A percentile compares a stretch with the other conserved stretches of the same genome.
These are phyloP conservation scores for Pollicipes pollicipes DNA, from an alignment of 1,140 invertebrate genomes.

Conservation along the genomic window DNA sequence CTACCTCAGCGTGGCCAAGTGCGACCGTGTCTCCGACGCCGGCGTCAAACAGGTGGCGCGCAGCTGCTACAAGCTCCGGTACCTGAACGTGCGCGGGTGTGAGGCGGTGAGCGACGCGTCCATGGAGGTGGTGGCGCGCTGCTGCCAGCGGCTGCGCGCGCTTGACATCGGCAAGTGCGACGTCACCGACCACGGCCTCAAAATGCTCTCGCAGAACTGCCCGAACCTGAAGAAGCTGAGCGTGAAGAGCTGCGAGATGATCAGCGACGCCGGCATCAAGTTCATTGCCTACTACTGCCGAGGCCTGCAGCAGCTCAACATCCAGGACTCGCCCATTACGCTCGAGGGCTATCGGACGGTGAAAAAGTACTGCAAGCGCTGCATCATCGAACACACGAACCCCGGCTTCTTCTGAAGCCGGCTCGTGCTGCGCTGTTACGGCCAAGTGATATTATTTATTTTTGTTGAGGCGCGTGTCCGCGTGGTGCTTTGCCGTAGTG, in stretches of 20 bases:
- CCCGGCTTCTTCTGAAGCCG: slow-evolving; percentile 59
- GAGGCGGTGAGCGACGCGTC: slow-evolving; percentile 80
- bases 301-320: slow-evolving; percentile 70
- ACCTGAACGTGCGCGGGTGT: slow-evolving; percentile 75
- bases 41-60: slow-evolving; percentile 69
- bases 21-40: slow-evolving; percentile 64
- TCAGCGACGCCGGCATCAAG: slow-evolving; percentile 70
- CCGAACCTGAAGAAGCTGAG: slow-evolving; percentile 77
- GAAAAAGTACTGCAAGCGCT: slow-evolving; percentile 73
- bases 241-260: slow-evolving; percentile 68
- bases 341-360: slow-evolving; percentile 71
- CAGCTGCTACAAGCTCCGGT: slow-evolving; percentile 71
- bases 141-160: slow-evolving; percentile 61
- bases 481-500: not conserved
- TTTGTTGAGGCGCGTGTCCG: not conserved
- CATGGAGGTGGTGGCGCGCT: slow-evolving; percentile 58
- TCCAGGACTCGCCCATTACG: slow-evolving; percentile 75
- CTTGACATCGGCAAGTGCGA: slow-evolving; percentile 83
- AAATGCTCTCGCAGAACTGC: slow-evolving; percentile 66
- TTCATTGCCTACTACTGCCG: slow-evolving; percentile 62
- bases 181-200: slow-evolving; percentile 66
- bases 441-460: not conserved
- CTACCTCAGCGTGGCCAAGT: slow-evolving; percentile 76
- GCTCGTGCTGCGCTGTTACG: not conserved
- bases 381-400: slow-evolving; percentile 86